Conservation (phyloP, 2,888 invertebrate genomes). For the Therioaphis trifolii region DNA sequence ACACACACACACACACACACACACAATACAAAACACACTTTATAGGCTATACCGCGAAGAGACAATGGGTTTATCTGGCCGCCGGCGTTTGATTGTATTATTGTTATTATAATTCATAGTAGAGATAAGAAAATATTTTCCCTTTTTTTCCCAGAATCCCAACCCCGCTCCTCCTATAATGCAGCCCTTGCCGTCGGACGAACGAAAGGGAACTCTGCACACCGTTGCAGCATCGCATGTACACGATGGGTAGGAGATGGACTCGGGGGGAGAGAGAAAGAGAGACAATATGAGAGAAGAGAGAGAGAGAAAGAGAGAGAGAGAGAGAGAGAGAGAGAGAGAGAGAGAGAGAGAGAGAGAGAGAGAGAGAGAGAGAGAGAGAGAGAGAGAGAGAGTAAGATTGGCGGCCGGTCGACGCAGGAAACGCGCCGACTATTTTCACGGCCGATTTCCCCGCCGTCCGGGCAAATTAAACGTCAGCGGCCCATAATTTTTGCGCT, state of each 20-base stretch:
- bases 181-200: neutral
- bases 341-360: too few relatives aligned
- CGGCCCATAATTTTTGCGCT: constrained; percentile 10
- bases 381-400: too few relatives aligned
- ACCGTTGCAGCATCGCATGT: too few relatives aligned
- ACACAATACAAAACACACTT: too few relatives aligned
- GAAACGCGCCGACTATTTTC: constrained; percentile 13
- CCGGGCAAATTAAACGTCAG: constrained; percentile 26
- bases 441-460: constrained; percentile 40
- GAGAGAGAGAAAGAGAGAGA: too few relatives aligned
- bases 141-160: neutral
- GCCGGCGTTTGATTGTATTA: neutral
- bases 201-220: neutral
- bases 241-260: too few relatives aligned
- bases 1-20: too few relatives aligned
- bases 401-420: neutral
- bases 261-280: too few relatives aligned
- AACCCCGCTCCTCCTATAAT: neutral
- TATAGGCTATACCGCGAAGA: neutral
- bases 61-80: neutral
- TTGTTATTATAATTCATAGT: neutral
- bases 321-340: too few relatives aligned
- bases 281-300: too few relatives aligned
- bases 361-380: neutral
- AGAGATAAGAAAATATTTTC: neutral